Conservation (phyloP, 2,113 vertebrate genomes). For the Polypterus bichir region DNA sequence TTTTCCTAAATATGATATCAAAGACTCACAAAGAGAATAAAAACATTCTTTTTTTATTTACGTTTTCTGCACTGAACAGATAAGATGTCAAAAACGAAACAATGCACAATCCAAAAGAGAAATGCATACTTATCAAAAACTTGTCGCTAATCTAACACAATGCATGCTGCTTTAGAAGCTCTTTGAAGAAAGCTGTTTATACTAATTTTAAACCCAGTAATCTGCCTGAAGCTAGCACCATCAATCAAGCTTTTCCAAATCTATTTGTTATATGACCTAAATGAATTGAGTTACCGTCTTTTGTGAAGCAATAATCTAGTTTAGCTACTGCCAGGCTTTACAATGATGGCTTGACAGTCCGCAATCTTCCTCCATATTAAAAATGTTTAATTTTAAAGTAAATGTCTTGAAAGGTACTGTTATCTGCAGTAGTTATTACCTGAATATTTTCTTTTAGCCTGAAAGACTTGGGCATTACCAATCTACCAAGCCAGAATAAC, state of each 20-base stretch:
- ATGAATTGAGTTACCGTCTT: constrained; percentile 5
- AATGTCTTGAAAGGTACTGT: too few relatives aligned
- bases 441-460: too few relatives aligned
- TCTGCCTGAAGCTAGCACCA: constrained; percentile 1
- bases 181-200: constrained; percentile 7
- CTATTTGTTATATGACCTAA: constrained; percentile 8
- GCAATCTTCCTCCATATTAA: background rate
- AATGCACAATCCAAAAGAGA: background rate
- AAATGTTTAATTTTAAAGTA: background rate
- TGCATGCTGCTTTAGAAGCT: background rate
- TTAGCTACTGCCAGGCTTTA: background rate
- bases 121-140: background rate
- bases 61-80: constrained; percentile 1
- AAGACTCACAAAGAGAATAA: constrained; percentile 7
- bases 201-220: constrained; percentile 5
- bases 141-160: constrained; percentile 2
- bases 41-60: background rate
- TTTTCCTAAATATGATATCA: background rate
- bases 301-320: constrained; percentile 4
- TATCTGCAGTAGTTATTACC: too few relatives aligned
- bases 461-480: too few relatives aligned
- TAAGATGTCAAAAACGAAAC: background rate
- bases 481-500: too few relatives aligned
- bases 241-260: constrained; percentile 13
- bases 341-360: background rate